Base-by-base conservation (phyloP, 2,797 vertebrate genomes). In the Mus caroli region DNA sequence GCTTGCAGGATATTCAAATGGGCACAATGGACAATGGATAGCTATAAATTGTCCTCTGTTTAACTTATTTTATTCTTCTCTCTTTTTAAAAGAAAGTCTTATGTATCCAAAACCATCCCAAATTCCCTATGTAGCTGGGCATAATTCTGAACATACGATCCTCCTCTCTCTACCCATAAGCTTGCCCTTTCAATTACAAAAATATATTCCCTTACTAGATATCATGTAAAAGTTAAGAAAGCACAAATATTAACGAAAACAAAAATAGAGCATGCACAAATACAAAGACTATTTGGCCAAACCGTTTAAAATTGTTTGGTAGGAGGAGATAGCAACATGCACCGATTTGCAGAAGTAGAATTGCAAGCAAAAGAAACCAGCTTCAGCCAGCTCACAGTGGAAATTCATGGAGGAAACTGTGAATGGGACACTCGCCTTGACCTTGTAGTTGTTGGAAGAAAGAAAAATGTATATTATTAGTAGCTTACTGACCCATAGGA, bases 391-490 rank as follows among this genome's bases (percentile, higher is more conserved):
- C 54, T 94, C 31, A 40, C 56, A 43, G n/a, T 8, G 76, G 54
- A 96, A 75, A 84, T 17, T 5, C 82, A 54, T 26, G 12, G 67
- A 76, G 34, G n/a, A 88, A 91, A 58, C 60, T 43, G 22, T 46
- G 89, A 73, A 88, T 0, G 19, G 85, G 79, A 94, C 37, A 67
- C 4, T 89, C 75, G 7, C 75, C 34, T 24, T 91, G 94, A 96
- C 96, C 96, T 96, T 95, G 92, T 19, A 26, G 78, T 89, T 86
- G 50, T 54, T 62, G 24, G 31, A 94, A 97, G 78, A 77, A 78
- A 98, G 97, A 97, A 96, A 95, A 97, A 97, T 93, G 79, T 60
- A 7, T 37, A 73, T 94, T 94, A 97, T 94, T 98, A 90, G 95
- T 76, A 82, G 97, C 19, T 67, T 90, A 90, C 94, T 96, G 95